Conservation (phyloP, 2,888 invertebrate genomes). For the Zhengitettix transpicula region DNA sequence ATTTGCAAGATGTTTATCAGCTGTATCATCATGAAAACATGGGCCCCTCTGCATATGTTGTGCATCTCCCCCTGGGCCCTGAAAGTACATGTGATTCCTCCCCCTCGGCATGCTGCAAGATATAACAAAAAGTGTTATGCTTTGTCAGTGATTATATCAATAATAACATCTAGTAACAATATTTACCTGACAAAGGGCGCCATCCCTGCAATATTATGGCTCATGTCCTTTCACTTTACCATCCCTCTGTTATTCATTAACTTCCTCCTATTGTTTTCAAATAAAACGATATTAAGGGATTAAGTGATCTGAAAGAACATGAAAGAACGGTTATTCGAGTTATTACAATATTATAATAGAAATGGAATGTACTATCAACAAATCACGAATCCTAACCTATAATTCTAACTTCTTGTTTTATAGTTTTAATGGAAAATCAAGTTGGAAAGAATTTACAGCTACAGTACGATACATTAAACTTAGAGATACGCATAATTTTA, state of each 20-base stretch:
- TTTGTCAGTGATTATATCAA: neutral
- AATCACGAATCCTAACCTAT: conserved; percentile 6
- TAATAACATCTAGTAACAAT: neutral
- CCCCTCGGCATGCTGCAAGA: conserved; percentile 21
- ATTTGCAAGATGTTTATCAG: conserved; percentile 14
- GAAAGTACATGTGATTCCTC: conserved; percentile 21
- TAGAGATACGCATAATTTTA: too few relatives aligned
- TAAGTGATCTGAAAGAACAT: too few relatives aligned
- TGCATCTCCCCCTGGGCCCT: conserved; percentile 17
- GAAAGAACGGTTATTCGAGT: too few relatives aligned
- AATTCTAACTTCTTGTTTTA: neutral
- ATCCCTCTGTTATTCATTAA: conserved; percentile 11
- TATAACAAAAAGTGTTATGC: neutral
- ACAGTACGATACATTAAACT: too few relatives aligned
- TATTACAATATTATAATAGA: neutral
- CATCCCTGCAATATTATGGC: conserved; percentile 69
- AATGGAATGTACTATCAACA: neutral
- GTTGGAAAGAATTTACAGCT: too few relatives aligned
- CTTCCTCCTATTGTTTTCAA: conserved; percentile 8
- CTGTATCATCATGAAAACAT: conserved; percentile 19
- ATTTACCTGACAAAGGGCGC: conserved; percentile 40
- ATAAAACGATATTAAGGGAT: neutral
- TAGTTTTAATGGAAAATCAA: too few relatives aligned
- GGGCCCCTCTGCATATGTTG: conserved; percentile 20
- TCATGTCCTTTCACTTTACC: conserved; percentile 31